Conservation (phyloP, 2,797 vertebrate genomes). For the Apogon talboti region DNA sequence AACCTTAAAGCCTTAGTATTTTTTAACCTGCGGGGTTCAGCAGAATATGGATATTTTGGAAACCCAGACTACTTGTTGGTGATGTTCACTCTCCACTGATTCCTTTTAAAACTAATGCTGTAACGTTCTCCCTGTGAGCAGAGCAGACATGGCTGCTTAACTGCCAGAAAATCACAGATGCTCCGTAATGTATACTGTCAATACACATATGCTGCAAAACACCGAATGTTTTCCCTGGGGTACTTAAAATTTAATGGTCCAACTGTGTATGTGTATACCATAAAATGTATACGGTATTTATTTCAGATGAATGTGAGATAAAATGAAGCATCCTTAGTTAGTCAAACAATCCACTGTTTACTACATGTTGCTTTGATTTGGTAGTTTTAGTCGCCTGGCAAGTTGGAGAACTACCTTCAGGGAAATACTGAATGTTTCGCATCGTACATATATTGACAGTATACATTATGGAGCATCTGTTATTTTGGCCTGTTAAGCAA, state of each 20-base stretch:
- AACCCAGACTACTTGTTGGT: slow-evolving; percentile 9
- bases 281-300: too few relatives aligned
- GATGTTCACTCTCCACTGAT: slow-evolving; percentile 11
- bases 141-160: background rate
- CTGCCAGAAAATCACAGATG: background rate
- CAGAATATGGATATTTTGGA: slow-evolving; percentile 42
- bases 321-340: too few relatives aligned
- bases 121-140: slow-evolving; percentile 28
- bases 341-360: too few relatives aligned
- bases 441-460: slow-evolving; percentile 13
- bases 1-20: too few relatives aligned
- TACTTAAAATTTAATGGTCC: too few relatives aligned
- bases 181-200: background rate
- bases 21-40: slow-evolving; percentile 34
- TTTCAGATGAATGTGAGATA: too few relatives aligned
- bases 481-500: background rate
- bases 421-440: slow-evolving; percentile 3
- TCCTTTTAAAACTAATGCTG: slow-evolving; percentile 22
- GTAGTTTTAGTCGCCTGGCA: too few relatives aligned
- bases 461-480: background rate
- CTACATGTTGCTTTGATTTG: too few relatives aligned
- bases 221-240: background rate
- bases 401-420: too few relatives aligned
- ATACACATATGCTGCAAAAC: slow-evolving; percentile 10
- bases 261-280: too few relatives aligned